A percentile compares a stretch with the other conserved stretches of the same genome.
Conservation (phyloP, 2,113 vertebrate species). For the Sorex fumeus region DNA sequence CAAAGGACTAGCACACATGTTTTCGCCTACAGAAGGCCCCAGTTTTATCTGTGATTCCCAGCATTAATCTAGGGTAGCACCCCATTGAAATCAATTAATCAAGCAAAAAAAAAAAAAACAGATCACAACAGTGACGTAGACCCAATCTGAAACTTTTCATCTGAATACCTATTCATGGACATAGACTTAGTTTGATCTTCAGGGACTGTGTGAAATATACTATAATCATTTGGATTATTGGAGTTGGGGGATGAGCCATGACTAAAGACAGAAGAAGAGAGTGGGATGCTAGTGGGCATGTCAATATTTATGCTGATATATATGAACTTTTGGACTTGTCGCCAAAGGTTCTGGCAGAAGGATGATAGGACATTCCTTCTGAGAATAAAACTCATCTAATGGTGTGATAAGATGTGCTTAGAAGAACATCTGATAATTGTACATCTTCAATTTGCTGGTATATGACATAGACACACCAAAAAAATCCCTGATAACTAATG, state of each 20-base stretch:
- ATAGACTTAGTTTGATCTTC: not conserved
- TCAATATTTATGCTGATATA: slow-evolving; percentile 24
- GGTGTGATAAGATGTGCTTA: not conserved
- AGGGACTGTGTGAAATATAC: too few relatives aligned
- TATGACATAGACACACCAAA: not conserved
- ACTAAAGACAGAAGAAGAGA: slow-evolving; percentile 8
- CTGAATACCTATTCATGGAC: not conserved
- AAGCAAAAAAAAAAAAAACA: too few relatives aligned
- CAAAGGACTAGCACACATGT: too few relatives aligned
- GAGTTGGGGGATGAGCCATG: not conserved
- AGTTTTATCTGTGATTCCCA: too few relatives aligned
- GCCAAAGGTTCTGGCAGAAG: not conserved
- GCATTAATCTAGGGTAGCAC: too few relatives aligned
- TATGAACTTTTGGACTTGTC: slow-evolving; percentile 34
- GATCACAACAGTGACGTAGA: not conserved
- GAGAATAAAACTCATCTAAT: not conserved
- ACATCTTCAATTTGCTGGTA: slow-evolving; percentile 1
- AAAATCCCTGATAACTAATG: slow-evolving; percentile 29
- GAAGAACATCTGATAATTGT: slow-evolving; percentile 1
- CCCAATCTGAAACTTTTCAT: not conserved
- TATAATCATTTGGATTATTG: slow-evolving; percentile 2
- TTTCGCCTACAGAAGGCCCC: too few relatives aligned
- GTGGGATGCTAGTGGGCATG: not conserved
- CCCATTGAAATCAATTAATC: too few relatives aligned
- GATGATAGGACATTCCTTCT: not conserved